Percentiles rank a stretch among this genome's conserved stretches.
These are phyloP conservation scores for Batillaria attramentaria DNA, from an alignment of 1,140 invertebrate species.

Conservation along the genomic window DNA sequence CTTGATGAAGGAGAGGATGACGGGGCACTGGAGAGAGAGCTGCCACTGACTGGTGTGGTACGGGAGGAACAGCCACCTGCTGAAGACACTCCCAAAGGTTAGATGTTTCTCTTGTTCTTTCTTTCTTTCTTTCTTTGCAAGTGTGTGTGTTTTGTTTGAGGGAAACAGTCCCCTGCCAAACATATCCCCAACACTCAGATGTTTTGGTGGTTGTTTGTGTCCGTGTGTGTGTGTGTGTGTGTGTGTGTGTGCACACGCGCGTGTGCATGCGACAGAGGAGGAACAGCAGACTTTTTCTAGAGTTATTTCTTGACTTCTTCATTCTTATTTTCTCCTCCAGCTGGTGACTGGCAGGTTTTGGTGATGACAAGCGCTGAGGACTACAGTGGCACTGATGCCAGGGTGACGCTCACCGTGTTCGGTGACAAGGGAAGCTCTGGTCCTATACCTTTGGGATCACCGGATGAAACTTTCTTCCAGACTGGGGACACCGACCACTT, in stretches of 20 bases:
- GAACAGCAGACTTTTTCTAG: not conserved
- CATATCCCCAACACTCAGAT: not conserved
- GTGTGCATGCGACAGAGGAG: no score
- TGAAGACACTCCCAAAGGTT: not conserved
- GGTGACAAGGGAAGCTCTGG: slow-evolving; percentile 63
- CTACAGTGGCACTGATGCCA: slow-evolving; percentile 61
- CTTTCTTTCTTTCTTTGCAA: no score
- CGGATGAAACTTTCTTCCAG: slow-evolving; percentile 53
- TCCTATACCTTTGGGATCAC: slow-evolving; percentile 50
- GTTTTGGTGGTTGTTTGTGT: no score
- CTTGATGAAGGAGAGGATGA: slow-evolving; percentile 62
- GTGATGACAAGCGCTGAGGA: slow-evolving; percentile 44
- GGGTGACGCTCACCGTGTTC: slow-evolving; percentile 65
- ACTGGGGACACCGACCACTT: slow-evolving; percentile 61
- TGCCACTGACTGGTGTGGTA: slow-evolving; percentile 48
- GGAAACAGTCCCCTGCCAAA: not conserved
- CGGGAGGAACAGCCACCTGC: slow-evolving; percentile 25
- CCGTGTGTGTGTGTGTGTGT: no score
- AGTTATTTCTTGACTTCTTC: not conserved
- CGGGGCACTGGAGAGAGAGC: slow-evolving; percentile 46
- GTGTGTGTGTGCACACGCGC: no score
- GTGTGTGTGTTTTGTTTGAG: no score
- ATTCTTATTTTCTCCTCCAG: slow-evolving; percentile 23
- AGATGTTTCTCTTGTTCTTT: not conserved
- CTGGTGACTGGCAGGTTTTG: slow-evolving; percentile 56